Evolutionary conservation across 2,888 invertebrate genomes (phyloP).

Genomic region (Eubasilissa splendida): DNA sequence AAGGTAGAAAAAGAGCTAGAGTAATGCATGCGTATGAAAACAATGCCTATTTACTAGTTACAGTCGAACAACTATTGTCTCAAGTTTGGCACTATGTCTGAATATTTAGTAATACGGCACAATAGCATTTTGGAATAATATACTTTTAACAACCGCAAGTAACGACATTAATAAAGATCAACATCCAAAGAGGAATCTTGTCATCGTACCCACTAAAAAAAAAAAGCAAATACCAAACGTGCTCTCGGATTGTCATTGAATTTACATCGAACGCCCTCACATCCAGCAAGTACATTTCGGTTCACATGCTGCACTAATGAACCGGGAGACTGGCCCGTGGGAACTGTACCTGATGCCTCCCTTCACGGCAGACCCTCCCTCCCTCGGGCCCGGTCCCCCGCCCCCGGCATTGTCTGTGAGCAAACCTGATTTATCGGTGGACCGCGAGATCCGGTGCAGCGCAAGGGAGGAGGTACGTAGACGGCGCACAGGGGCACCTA

Average conservation of each 20-base stretch:
- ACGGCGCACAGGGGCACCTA: no score
- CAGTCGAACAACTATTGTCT: no score
- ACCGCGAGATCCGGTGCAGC: constrained; percentile 32
- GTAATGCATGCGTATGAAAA: no score
- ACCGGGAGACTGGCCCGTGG: constrained; percentile 40
- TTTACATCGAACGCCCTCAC: background rate
- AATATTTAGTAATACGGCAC: no score
- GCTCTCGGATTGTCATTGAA: constrained; percentile 12
- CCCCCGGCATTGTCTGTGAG: constrained; percentile 44
- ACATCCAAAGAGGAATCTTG: no score
- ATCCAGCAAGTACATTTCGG: constrained; percentile 2
- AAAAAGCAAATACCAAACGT: background rate
- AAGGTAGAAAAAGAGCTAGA: no score
- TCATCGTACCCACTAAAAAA: no score
- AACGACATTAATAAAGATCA: no score
- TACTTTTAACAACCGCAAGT: no score
- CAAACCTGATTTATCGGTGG: constrained; percentile 50
- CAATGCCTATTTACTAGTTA: no score
- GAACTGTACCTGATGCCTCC: constrained; percentile 33
- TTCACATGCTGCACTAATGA: constrained; percentile 35
- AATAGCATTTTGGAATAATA: no score
- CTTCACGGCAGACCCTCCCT: constrained; percentile 15
- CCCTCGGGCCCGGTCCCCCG: background rate
- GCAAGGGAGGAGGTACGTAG: background rate
- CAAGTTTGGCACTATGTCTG: no score